Base-by-base conservation (phyloP, 2,888 invertebrate genomes). In the Cheilosia scutellata region DNA sequence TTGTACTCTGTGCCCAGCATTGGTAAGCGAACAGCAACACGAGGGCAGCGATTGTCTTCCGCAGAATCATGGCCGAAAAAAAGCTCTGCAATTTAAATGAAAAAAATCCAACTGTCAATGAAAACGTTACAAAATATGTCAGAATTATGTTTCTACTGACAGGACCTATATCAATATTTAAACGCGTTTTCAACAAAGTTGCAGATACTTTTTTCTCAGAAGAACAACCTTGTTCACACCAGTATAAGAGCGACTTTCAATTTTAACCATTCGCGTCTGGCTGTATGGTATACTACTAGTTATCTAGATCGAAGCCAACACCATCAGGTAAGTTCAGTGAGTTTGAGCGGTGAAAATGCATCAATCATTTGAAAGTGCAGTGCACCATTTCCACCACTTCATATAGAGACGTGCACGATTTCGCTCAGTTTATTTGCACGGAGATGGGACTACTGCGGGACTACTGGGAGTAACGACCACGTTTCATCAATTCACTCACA, bases 31-130 rank as follows among this genome's bases (percentile, higher is more conserved):
- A 88, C 31, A 90, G 49, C 62, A 89, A 72, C 11, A 86, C 51
- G 65, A 80, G 11, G 29, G 84, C 87, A 63, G 51, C 84, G 70
- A 88, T 82, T 82, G 89, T 87, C 88, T 88, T 90, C 82, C 91
- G 91, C 79, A 90, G 89, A 83, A 91, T 90, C 91, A 91, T 91
- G 66, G 31, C 66, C 9, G 33, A 63, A 2, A 16, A 16, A 62
- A 44, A 51, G 27, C 49, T 74, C 83, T 86, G 72, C 6, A 76
- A 77, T 9, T 4, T 5, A 40, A 9, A 44, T n/a, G 47, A 65
- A 75, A 13, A 9, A 75, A 25, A 37, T 9, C 13, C 29, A 53
- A 53, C n/a, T 55, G 33, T 75, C 5, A 31, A 16, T 44, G 33
- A 75, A 42, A 65, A 62, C 25, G 37, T 16, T 51, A n/a, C 31